These are phyloP conservation scores for Apamea monoglypha DNA, from an alignment of 2,888 invertebrate genomes.

Conservation along the genomic window DNA sequence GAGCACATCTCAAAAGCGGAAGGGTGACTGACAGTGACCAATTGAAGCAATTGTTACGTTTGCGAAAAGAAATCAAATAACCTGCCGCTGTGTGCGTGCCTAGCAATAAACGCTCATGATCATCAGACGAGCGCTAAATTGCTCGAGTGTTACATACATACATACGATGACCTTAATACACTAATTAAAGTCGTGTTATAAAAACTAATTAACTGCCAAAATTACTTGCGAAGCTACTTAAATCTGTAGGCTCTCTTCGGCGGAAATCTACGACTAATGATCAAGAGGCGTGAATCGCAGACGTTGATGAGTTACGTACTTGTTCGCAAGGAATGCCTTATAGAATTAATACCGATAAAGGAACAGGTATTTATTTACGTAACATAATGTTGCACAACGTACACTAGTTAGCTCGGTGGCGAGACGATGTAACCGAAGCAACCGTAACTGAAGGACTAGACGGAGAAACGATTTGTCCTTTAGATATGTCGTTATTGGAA, in stretches of 20 bases:
- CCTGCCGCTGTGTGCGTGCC: constrained; percentile 61
- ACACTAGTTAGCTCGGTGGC: constrained; percentile 47
- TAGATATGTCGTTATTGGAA: constrained; percentile 7
- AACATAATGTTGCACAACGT: constrained; percentile 59
- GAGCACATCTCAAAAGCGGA: constrained; percentile 72
- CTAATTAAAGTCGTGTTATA: constrained; percentile 68
- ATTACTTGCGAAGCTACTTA: constrained; percentile 45
- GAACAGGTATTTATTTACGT: constrained; percentile 64
- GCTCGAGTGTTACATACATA: constrained; percentile 61
- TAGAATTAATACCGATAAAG: constrained; percentile 62
- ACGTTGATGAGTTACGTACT: constrained; percentile 58
- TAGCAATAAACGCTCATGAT: constrained; percentile 68
- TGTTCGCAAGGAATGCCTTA: constrained; percentile 49
- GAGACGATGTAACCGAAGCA: constrained; percentile 47
- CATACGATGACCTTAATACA: constrained; percentile 71
- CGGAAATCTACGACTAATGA: constrained; percentile 55
- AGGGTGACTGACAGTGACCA: constrained; percentile 75
- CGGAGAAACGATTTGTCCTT: constrained; percentile 3
- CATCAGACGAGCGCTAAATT: constrained; percentile 68
- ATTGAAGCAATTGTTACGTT: constrained; percentile 80
- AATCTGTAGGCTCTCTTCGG: constrained; percentile 58
- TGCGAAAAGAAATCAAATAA: constrained; percentile 75
- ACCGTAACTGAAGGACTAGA: constrained; percentile 49
- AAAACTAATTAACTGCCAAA: constrained; percentile 59
- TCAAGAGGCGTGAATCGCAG: constrained; percentile 49